phyloP scores from a whole-genome alignment of 1,140 invertebrate species.

The Paralvinella palmiformis region DNA sequence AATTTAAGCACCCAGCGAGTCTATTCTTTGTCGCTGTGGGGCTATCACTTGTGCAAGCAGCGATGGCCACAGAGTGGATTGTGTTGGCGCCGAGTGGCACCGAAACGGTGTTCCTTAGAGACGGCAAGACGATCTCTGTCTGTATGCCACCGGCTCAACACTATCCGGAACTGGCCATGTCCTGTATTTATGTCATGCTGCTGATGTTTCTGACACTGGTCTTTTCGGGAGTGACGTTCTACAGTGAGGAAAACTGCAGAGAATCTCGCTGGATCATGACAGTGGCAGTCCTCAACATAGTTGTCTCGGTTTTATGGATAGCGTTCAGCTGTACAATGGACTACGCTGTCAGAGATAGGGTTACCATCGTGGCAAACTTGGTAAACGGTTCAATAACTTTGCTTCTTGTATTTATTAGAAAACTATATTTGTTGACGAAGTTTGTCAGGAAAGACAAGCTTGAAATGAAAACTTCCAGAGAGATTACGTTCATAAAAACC shows the following conservation, averaged over 20 bases:
- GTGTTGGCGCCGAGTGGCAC: slow-evolving; percentile 36
- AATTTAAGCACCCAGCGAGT: slow-evolving; percentile 43
- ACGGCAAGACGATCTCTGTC: background rate
- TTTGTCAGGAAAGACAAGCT: slow-evolving; percentile 31
- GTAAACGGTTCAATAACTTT: slow-evolving; percentile 45
- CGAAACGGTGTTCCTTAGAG: background rate
- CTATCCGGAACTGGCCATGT: slow-evolving; percentile 51
- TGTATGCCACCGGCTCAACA: slow-evolving; percentile 24
- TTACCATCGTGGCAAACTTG: slow-evolving; percentile 45
- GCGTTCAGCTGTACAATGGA: slow-evolving; percentile 43
- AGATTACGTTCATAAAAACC: no score
- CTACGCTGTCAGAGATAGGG: slow-evolving; percentile 39
- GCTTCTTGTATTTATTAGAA: slow-evolving; percentile 43
- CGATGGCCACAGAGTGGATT: slow-evolving; percentile 51
- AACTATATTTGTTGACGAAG: slow-evolving; percentile 46
- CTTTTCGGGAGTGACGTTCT: slow-evolving; percentile 49
- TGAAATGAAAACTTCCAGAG: no score
- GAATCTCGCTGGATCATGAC: slow-evolving; percentile 53
- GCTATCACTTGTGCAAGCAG: slow-evolving; percentile 50
- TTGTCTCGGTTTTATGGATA: slow-evolving; percentile 52
- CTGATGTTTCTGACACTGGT: slow-evolving; percentile 48
- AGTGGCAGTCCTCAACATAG: slow-evolving; percentile 40
- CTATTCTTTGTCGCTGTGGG: slow-evolving; percentile 47
- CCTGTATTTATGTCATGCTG: slow-evolving; percentile 52
- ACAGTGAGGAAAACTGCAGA: slow-evolving; percentile 44